These are phyloP conservation scores for Apaloderma vittatum DNA, from an alignment of 2,113 vertebrate genomes.

Conservation along the genomic window DNA sequence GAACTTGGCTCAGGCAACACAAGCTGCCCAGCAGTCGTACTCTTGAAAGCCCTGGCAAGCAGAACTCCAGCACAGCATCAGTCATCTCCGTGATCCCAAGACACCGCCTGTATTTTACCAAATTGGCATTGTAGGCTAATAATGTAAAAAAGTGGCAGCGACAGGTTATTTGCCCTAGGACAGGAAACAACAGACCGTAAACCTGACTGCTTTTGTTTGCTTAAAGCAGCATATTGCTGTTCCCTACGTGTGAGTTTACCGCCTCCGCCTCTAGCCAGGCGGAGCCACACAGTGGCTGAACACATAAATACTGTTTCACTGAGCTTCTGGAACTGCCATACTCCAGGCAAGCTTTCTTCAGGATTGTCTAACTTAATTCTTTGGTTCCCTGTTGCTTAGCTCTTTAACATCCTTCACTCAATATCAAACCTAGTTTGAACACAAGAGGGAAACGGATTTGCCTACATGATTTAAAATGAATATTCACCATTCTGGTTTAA, in stretches of 20 bases:
- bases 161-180: background rate
- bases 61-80: fast-evolving
- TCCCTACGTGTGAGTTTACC: background rate
- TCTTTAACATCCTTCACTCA: background rate
- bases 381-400: background rate
- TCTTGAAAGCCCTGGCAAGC: background rate
- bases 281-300: background rate
- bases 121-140: background rate
- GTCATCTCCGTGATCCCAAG: background rate
- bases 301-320: background rate
- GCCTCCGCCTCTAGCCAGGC: background rate
- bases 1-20: background rate
- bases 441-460: background rate
- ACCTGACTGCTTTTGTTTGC: background rate
- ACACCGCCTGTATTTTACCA: too few species aligned
- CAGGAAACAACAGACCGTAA: background rate
- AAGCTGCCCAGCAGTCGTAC: background rate
- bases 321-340: background rate
- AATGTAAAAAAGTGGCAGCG: background rate
- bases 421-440: background rate
- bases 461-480: background rate
- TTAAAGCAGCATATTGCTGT: background rate
- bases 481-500: background rate
- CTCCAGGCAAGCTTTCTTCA: background rate
- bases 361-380: background rate